Percentiles rank a stretch among this genome's conserved stretches.
Conservation (phyloP, 2,113 vertebrate species). For the Mionectes macconnelli region DNA sequence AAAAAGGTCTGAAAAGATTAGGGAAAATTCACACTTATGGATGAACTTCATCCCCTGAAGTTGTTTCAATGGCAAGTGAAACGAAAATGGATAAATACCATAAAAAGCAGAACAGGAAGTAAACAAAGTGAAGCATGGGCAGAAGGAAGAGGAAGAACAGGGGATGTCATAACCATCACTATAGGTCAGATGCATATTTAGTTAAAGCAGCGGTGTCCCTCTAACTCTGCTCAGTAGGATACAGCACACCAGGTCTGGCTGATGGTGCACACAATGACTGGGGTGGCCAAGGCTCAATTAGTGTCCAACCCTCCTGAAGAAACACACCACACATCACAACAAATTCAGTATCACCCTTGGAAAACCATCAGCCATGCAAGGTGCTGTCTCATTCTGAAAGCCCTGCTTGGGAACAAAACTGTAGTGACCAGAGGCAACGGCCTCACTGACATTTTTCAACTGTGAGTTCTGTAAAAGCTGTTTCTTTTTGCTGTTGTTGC, state of each 20-base stretch:
- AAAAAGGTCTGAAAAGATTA: background rate
- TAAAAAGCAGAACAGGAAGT: background rate
- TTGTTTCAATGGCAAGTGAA: background rate
- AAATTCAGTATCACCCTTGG: background rate
- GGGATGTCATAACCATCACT: background rate
- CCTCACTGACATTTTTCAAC: background rate
- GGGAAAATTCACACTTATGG: background rate
- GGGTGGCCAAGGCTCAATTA: background rate
- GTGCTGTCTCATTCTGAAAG: background rate
- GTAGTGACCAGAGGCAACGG: background rate
- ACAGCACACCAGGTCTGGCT: background rate
- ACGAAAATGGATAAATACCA: background rate
- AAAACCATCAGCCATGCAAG: background rate
- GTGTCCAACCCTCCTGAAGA: background rate
- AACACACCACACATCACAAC: accelerated
- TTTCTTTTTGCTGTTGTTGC: background rate
- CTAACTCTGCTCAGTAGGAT: background rate
- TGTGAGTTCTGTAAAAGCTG: background rate
- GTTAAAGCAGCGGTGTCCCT: background rate
- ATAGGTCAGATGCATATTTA: background rate
- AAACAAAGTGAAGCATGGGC: background rate
- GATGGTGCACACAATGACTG: background rate
- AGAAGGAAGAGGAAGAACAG: background rate
- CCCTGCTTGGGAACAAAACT: background rate
- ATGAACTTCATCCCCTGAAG: background rate